Percentiles rank a stretch among this genome's conserved stretches.
These are phyloP conservation scores for Anoplolepis gracilipes DNA, from an alignment of 1,140 invertebrate genomes.

Conservation along the genomic window DNA sequence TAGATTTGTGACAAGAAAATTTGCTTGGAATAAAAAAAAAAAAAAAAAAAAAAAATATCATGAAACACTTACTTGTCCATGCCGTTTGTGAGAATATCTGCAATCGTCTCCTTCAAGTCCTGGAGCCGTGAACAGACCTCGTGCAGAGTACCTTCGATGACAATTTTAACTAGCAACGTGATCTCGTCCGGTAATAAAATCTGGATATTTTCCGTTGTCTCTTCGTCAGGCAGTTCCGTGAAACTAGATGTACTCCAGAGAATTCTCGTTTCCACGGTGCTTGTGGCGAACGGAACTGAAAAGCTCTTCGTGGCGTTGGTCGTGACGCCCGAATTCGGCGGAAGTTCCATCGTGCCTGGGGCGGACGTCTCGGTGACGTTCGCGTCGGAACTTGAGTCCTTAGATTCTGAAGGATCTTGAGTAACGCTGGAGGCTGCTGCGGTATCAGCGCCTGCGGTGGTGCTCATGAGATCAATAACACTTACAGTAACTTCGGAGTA, in stretches of 20 bases:
- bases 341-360: background rate
- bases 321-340: conserved; percentile 14
- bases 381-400: background rate
- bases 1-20: background rate
- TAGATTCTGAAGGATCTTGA: conserved; percentile 23
- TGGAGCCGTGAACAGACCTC: conserved; percentile 78
- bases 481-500: conserved; percentile 21
- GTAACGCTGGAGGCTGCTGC: background rate
- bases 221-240: conserved; percentile 40
- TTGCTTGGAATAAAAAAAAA: background rate
- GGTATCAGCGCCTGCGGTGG: background rate
- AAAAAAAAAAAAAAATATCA: background rate
- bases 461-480: conserved; percentile 18
- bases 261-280: background rate
- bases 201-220: conserved; percentile 48
- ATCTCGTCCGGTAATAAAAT: conserved; percentile 69
- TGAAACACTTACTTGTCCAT: conserved; percentile 76
- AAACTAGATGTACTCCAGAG: background rate
- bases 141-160: conserved; percentile 75
- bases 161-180: conserved; percentile 77
- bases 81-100: conserved; percentile 71
- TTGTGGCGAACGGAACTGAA: background rate
- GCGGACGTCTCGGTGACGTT: conserved; percentile 31
- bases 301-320: background rate
- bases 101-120: conserved; percentile 72